phyloP scores from a whole-genome alignment of 2,888 invertebrate species.

The Harpalus rufipes region DNA sequence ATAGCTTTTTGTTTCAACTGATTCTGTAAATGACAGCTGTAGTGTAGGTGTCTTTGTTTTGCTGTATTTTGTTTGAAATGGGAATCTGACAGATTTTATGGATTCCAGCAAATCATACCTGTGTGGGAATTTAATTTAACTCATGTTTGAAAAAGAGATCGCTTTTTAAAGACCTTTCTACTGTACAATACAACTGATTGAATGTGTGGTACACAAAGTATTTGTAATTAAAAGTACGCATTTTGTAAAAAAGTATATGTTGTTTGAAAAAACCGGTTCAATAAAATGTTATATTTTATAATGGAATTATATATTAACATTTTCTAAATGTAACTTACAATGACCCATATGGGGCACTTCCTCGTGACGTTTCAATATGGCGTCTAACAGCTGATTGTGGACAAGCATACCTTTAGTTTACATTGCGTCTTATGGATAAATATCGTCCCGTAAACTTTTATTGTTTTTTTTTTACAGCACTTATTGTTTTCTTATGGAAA shows the following conservation, averaged over 20 bases:
- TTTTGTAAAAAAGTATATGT: not conserved
- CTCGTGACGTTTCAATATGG: too few species aligned
- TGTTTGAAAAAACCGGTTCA: not conserved
- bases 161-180: not conserved
- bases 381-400: too few species aligned
- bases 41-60: slow-evolving; percentile 32
- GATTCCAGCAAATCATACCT: slow-evolving; percentile 3
- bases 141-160: slow-evolving; percentile 3
- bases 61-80: slow-evolving; percentile 34
- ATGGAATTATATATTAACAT: not conserved
- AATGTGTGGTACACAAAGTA: not conserved
- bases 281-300: not conserved
- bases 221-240: not conserved
- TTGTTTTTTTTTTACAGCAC: too few species aligned
- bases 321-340: not conserved
- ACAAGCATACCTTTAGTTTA: too few species aligned
- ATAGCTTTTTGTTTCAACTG: slow-evolving; percentile 20
- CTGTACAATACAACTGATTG: not conserved
- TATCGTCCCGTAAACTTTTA: too few species aligned
- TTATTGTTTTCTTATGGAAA: too few species aligned
- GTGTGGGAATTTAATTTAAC: slow-evolving; percentile 12
- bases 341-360: too few species aligned
- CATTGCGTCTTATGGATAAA: too few species aligned
- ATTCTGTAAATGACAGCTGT: slow-evolving; percentile 43
- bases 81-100: slow-evolving; percentile 40